Evolutionary conservation across 2,888 invertebrate species (phyloP), one percentile per base, ranked within the genome.

Genomic region (Drosophila sordidula): DNA sequence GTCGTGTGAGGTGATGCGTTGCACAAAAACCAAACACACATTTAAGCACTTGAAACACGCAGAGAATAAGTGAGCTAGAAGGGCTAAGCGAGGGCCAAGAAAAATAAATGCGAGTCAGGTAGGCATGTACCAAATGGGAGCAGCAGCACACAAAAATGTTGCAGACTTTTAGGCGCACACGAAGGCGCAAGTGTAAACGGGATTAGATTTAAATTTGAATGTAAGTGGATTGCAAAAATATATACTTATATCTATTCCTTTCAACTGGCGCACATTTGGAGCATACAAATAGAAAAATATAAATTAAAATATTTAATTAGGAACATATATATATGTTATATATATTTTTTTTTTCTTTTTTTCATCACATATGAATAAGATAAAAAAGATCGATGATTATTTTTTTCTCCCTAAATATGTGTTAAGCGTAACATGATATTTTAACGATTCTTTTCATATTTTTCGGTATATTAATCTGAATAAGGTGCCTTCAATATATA

Each of bases 81-180:
- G 6, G 14, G 12, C 6, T 34, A 4, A 29, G 47, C 22, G 26
- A 5, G 32, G 34, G 39, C 5, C 62, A 42, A n/a, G 45, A 29
- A 32, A 57, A 66, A 67, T 58, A 67, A 64, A 74, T 74, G 64
- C 74, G 34, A 65, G 70, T 72, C 76, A 72, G 75, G 76, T 76
- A 76, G 45, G 55, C 14, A 51, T 47, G 64, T 62, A 46, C 16
- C 14, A 55, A 51, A 62, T 45, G 25, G 18, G 18, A 51, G 9
- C 29, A 46, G 58, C 12, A 11, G 47, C 57, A 55, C 80, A 50
- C 80, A 78, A 80, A 70, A 78, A 83, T 83, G 84, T 80, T 83
- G 87, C 82, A 78, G 76, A 57, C 68, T 51, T 78, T 80, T 64
- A 66, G 76, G 75, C 59, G 63, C 73, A 58, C 36, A 34, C 55